A percentile compares a stretch with the other conserved stretches of the same genome.
phyloP scores from a whole-genome alignment of 1,140 invertebrate genomes.

The Tetramorium alpestre region DNA sequence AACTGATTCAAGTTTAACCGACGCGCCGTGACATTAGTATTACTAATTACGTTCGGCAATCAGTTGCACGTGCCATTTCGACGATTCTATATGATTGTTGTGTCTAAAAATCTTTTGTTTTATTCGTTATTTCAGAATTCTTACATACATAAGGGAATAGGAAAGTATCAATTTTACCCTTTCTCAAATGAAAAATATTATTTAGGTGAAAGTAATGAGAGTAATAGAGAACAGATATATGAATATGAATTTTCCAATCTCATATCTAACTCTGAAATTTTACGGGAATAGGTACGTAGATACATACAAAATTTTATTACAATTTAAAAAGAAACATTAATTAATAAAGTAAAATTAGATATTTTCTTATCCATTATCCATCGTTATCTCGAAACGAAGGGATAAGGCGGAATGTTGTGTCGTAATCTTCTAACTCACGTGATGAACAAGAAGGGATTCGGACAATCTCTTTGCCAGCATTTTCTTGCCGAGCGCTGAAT shows the following conservation, averaged over 20 bases:
- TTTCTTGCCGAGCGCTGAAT: constrained; percentile 70
- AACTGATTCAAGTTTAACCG: constrained; percentile 83
- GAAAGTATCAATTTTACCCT: not conserved
- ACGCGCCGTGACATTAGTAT: constrained; percentile 61
- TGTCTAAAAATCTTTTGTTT: not conserved
- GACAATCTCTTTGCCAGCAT: constrained; percentile 71
- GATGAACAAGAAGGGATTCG: constrained; percentile 65
- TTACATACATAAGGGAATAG: not conserved
- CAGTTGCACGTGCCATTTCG: constrained; percentile 23
- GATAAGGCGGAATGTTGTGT: constrained; percentile 30
- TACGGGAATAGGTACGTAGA: not conserved
- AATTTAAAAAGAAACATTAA: constrained; percentile 38
- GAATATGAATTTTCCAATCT: not conserved
- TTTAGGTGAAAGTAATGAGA: not conserved
- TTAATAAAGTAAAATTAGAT: constrained; percentile 18
- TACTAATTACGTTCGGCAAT: constrained; percentile 61
- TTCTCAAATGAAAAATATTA: not conserved
- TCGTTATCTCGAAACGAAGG: constrained; percentile 12
- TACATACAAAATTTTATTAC: too few relatives aligned
- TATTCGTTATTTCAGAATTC: not conserved
- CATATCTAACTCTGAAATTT: not conserved
- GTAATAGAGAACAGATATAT: not conserved
- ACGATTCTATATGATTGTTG: not conserved
- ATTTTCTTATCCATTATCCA: constrained; percentile 15
- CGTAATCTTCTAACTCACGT: constrained; percentile 37